These are phyloP conservation scores for Irena cyanogastra DNA, from an alignment of 2,113 vertebrate species.

Conservation along the genomic window DNA sequence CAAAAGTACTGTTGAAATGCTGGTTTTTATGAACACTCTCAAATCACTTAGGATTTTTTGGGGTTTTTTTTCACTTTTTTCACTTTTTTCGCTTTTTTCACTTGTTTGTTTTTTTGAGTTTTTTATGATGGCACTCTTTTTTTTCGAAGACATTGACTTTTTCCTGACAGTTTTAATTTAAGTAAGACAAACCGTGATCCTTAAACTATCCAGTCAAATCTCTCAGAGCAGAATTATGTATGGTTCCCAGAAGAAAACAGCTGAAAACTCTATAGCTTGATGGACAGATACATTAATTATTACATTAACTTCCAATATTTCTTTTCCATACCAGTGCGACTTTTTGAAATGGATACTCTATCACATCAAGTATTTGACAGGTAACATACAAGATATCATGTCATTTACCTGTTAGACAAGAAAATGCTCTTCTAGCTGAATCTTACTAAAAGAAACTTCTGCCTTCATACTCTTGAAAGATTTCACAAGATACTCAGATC, in stretches of 20 bases:
- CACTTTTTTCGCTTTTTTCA: background rate
- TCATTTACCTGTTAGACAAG: background rate
- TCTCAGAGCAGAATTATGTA: background rate
- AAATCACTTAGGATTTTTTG: background rate
- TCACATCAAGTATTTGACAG: constrained; percentile 1
- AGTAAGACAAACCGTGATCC: background rate
- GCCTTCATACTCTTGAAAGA: background rate
- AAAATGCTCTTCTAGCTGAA: background rate
- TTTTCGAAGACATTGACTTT: constrained; percentile 31
- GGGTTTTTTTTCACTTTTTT: background rate
- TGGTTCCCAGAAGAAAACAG: background rate
- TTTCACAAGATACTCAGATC: background rate
- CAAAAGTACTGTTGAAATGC: background rate
- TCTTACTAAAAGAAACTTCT: background rate
- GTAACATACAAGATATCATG: background rate
- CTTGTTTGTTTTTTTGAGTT: too few species aligned
- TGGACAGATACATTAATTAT: constrained; percentile 3
- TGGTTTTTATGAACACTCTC: background rate
- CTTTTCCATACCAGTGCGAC: background rate
- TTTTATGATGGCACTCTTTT: background rate
- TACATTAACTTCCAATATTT: background rate
- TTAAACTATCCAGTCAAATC: background rate
- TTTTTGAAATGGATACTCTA: background rate
- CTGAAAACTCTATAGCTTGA: background rate
- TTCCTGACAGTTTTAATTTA: constrained; percentile 24